Base-by-base conservation (phyloP, 1,140 invertebrate species). In the Wiebesia pumilae region DNA sequence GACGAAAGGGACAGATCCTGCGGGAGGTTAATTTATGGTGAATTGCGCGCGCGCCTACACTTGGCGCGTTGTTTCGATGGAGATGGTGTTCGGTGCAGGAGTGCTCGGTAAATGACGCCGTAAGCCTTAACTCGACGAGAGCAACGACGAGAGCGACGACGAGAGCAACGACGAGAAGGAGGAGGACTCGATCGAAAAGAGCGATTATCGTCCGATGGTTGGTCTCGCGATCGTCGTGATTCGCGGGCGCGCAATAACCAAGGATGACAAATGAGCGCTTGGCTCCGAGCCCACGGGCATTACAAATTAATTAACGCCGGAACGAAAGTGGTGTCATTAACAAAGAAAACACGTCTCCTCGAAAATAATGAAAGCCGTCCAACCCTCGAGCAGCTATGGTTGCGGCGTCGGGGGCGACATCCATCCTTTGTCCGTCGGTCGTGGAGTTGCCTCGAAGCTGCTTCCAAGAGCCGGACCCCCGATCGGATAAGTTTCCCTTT, bases 301-400 rank as follows among this genome's bases (percentile, higher is more conserved):
- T 38, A 58, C 62, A 71, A 80, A 85, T 80, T 83, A 87, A 69
- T 87, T 87, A 78, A 87, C 33, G 35, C 33, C 30, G 21, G 38
- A 4, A 35, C 43, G 78, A 83, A 62, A 73, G 81, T 21, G 30
- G 65, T 69, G 77, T 77, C 65, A 84, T 84, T 62, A 86, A 83
- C 80, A 85, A 80, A 67, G 83, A 85, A 80, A 79, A 65, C 83
- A 85, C 75, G 40, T 47, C 83, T 69, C 47, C 73, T 80, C 38
- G 35, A 71, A 71, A 80, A 85, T 80, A 85, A 85, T 69, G 38
- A 78, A 78, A 80, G 77, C 77, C 24, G 38, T 24, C 73, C 54
- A 27, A 33, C 9, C 35, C 21, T 0, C 38, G 27, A 6, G 27
- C 38, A 4, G 4, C 38, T n/a, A n/a, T n/a, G n/a, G n/a, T n/a